Conservation (phyloP, 1,140 invertebrate genomes). For the Dryas iulia region DNA sequence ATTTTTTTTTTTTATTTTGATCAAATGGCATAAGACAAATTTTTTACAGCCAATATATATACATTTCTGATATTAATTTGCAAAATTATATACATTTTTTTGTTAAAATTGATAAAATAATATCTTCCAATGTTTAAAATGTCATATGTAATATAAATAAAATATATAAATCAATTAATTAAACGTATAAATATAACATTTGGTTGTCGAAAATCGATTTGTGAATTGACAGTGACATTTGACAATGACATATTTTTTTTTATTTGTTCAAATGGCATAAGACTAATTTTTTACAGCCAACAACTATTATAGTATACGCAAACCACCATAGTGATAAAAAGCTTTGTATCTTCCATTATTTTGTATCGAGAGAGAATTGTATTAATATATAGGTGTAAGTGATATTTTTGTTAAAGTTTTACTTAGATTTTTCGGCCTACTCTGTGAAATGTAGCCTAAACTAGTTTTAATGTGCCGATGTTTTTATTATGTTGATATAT, state of each 20-base stretch:
- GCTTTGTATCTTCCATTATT: slow-evolving; percentile 41
- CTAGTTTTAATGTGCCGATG: slow-evolving; percentile 27
- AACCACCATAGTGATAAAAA: slow-evolving; percentile 9
- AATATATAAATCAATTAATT: not conserved
- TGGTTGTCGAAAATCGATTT: not conserved
- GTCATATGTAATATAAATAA: no score
- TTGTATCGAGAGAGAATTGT: slow-evolving; percentile 35
- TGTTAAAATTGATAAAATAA: no score
- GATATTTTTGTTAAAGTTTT: slow-evolving; percentile 40
- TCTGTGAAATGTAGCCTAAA: slow-evolving; percentile 30
- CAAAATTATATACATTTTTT: not conserved
- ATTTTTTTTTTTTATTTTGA: no score
- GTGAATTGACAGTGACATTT: not conserved
- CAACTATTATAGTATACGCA: not conserved
- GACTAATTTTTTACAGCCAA: not conserved
- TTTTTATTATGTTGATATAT: slow-evolving; percentile 28
- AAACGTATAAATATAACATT: not conserved
- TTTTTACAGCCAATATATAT: no score
- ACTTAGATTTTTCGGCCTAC: slow-evolving; percentile 32
- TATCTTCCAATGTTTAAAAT: no score
- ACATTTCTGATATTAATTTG: not conserved
- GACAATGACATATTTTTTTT: no score
- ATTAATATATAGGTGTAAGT: slow-evolving; percentile 37
- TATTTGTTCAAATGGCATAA: not conserved
- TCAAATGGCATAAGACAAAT: no score